These are phyloP conservation scores for Leuciscus waleckii DNA, from an alignment of 2,797 vertebrate species.

Conservation along the genomic window DNA sequence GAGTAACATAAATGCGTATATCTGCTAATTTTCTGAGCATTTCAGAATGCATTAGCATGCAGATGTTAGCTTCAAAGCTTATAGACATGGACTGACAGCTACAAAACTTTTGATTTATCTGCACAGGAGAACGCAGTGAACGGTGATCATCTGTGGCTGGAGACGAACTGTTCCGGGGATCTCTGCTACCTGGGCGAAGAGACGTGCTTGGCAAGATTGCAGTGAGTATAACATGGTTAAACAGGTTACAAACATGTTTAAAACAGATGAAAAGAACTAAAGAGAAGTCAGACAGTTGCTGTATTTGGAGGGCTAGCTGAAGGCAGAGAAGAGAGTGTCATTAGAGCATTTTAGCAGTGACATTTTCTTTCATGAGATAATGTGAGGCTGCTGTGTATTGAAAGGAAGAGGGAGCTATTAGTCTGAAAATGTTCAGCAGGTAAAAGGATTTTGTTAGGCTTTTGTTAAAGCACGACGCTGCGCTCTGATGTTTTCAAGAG, in stretches of 20 bases:
- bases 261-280: background rate
- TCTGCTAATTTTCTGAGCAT: background rate
- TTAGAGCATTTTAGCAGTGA: constrained; percentile 37
- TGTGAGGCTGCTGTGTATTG: constrained; percentile 7
- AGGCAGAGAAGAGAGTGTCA: constrained; percentile 27
- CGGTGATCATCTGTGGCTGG: constrained; percentile 96
- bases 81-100: background rate
- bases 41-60: background rate
- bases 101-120: background rate
- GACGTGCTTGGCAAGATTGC: constrained; percentile 91
- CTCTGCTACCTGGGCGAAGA: constrained; percentile 97
- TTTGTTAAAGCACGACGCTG: constrained; percentile 43
- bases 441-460: constrained; percentile 40
- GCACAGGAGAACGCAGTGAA: constrained; percentile 93
- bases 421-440: constrained; percentile 57
- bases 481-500: constrained; percentile 50
- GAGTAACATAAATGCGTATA: background rate
- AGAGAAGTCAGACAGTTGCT: background rate
- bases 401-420: constrained; percentile 54
- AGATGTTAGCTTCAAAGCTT: background rate
- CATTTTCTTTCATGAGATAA: constrained; percentile 55
- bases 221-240: constrained; percentile 81
- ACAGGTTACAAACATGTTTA: background rate
- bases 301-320: constrained; percentile 16
- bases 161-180: constrained; percentile 96